Evolutionary conservation across 1,140 invertebrate species (phyloP), one percentile per base, ranked within the genome.

Genomic region (Brachionus paranguensis): DNA sequence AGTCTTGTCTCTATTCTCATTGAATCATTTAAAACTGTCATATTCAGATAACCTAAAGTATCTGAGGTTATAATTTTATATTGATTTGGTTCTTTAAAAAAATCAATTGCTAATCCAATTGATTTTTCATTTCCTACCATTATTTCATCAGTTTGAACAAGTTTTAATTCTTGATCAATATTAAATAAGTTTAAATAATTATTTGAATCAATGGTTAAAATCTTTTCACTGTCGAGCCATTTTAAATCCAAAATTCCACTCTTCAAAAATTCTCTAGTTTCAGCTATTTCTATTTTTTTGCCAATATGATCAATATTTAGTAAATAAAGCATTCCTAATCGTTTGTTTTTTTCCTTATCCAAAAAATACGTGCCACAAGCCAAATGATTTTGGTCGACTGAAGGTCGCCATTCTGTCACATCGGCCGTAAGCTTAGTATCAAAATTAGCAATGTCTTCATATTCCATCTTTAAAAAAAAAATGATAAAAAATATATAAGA

Each of bases 161-260:
- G 3, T 50, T 50, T 50, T 76, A 76, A 50, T n/a, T 1, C 14
- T 27, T 76, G 20, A 12, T 81, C 53, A 45, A 64, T 14, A 45
- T 45, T 64, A 3, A 81, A 24, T 4, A 81, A 17, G 41, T 64
- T 60, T 64, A 81, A 45, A 14, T 1, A 64, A 37, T 81, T 81
- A 12, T 81, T 37, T 20, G 78, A 81, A 47, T 81, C 78, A 12
- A 81, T 81, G 53, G 78, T 64, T 8, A 68, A 24, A 27, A 81
- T 64, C 10, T 60, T 64, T 10, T 81, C 20, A n/a, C 8, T 41
- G 64, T 83, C 20, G 3, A 83, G 10, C 64, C 81, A 83, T 70
- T 83, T 83, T 83, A 83, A 27, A 45, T 83, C 81, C n/a, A 83
- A 20, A 20, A 83, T 83, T n/a, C 81, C 81, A 14, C 24, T 37